Percentiles rank a stretch among this genome's conserved stretches.
Conservation (phyloP, 2,113 vertebrate genomes). For the Oostethus manadensis region DNA sequence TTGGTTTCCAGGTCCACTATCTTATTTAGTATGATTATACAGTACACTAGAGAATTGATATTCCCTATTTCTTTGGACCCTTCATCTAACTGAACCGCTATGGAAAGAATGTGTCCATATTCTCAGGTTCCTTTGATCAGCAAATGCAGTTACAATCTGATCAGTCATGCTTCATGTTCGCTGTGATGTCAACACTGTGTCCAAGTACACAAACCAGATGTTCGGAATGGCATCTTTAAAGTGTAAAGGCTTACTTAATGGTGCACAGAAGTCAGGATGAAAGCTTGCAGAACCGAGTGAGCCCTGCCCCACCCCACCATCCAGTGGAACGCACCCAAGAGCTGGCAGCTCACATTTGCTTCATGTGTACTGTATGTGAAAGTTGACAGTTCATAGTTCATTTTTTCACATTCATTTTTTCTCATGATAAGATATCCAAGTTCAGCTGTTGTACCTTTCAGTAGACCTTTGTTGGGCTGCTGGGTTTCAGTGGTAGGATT, state of each 20-base stretch:
- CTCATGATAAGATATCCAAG: too few relatives aligned
- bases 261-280: background rate
- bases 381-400: too few relatives aligned
- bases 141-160: background rate
- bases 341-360: too few relatives aligned
- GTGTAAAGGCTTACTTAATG: background rate
- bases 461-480: too few relatives aligned
- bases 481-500: too few relatives aligned
- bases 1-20: background rate
- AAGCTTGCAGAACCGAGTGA: background rate
- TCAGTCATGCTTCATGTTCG: conserved; percentile 5
- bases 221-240: conserved; percentile 4
- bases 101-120: conserved; percentile 4
- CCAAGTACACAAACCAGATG: conserved; percentile 8
- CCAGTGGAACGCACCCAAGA: background rate
- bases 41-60: background rate
- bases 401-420: too few relatives aligned
- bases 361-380: too few relatives aligned
- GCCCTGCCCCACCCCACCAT: background rate
- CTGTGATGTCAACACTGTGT: conserved; percentile 5
- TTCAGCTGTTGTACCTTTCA: too few relatives aligned
- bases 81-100: conserved; percentile 4
- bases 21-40: too few relatives aligned
- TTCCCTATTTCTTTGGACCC: background rate
- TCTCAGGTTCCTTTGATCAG: conserved; percentile 29